Percentiles rank a stretch among this genome's conserved stretches.
Conservation (phyloP, 1,140 invertebrate species). For the Globodera rostochiensis region DNA sequence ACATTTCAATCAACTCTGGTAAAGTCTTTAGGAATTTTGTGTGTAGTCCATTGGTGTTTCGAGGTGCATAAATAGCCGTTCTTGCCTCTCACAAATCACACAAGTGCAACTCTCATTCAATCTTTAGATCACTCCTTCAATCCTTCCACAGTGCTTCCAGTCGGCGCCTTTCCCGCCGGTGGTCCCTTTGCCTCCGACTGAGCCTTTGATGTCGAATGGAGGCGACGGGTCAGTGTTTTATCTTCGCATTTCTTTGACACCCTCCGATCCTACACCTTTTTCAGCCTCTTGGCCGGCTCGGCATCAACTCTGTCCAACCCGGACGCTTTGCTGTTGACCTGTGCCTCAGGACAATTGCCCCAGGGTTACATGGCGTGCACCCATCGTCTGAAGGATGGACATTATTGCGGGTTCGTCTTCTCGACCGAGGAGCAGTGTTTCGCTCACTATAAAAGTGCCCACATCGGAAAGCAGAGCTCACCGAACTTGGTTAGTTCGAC, state of each 20-base stretch:
- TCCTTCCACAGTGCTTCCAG: constrained; percentile 15
- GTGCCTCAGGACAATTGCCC: constrained; percentile 19
- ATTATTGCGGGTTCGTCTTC: constrained; percentile 16
- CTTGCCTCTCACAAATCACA: too few species aligned
- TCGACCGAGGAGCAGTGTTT: constrained; percentile 21
- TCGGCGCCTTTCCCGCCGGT: background rate
- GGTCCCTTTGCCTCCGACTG: background rate
- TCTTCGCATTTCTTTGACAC: too few species aligned
- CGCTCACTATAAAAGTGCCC: constrained; percentile 25
- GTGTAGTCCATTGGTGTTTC: too few species aligned
- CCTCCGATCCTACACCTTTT: too few species aligned
- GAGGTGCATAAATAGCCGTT: too few species aligned
- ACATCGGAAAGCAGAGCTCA: constrained; percentile 23
- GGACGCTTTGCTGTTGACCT: constrained; percentile 21
- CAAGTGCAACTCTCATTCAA: too few species aligned
- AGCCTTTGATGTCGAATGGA: background rate
- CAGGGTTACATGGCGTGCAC: constrained; percentile 14
- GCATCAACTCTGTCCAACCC: constrained; percentile 6
- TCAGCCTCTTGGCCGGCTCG: background rate
- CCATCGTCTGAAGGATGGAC: constrained; percentile 22
- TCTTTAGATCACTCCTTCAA: too few species aligned
- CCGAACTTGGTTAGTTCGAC: constrained; percentile 25
- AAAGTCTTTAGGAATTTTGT: too few species aligned
- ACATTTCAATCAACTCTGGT: too few species aligned
- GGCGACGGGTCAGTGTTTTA: background rate